Evolutionary conservation across 2,797 vertebrate species (phyloP), one percentile per base, ranked within the genome.

Genomic region (Thripadectes ignobilis): DNA sequence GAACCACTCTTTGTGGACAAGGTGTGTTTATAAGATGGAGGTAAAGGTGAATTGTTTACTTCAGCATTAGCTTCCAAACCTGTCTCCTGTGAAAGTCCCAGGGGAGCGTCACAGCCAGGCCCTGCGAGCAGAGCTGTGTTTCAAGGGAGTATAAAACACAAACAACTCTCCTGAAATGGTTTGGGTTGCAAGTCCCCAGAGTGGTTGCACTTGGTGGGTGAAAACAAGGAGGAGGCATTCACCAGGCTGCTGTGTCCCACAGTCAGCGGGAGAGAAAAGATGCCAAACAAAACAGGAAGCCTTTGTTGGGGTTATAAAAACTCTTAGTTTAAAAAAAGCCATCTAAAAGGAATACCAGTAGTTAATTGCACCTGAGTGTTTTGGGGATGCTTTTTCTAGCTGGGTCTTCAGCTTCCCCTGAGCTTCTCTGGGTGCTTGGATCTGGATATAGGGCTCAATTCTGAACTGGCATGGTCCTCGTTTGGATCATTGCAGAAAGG

Each of bases 31-130:
- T 77, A 52, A 41, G 36, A 39, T 3, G 0, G 68, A 92, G 65
- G 79, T 82, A 18, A 85, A 96, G 71, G n/a, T 73, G 41, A 46
- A 75, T 72, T 90, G 71, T 89, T 95, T 91, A 78, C 86, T 91
- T 94, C 58, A 55, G 4, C 2, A 1, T 72, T 92, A 0, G 5
- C 26, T 94, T 80, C 83, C 89, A 76, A 79, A 43, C 52, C 26
- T 34, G 5, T 15, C 39, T 84, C 62, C 55, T 1, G 8, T 55
- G 58, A 18, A 78, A 43, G 55, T 78, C 75, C 17, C 67, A 10
- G 62, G 73, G 57, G 93, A 77, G 22, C 1, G 0, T 72, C 0
- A 0, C 61, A 85, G 2, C 34, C 19, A 2, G 30, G 69, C 85
- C 85, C 51, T 67, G 58, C 54, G 57, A 46, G 30, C 36, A 16